Conservation (phyloP, 1,140 invertebrate genomes). For the Rhagoletis zephyria region DNA sequence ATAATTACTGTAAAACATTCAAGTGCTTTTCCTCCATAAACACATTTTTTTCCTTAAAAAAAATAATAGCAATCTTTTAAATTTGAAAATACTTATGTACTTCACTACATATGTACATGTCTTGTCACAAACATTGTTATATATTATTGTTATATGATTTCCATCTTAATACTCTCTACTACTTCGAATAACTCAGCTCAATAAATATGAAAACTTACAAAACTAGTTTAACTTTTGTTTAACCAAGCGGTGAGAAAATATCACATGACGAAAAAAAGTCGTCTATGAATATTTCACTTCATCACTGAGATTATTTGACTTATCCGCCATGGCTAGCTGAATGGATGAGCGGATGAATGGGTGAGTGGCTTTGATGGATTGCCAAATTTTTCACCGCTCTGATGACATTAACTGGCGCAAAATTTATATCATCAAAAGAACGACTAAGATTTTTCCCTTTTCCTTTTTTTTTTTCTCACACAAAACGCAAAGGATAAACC, state of each 20-base stretch:
- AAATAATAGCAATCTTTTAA: no score
- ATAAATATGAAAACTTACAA: not conserved
- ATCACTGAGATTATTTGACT: conserved; percentile 38
- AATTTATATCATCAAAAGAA: conserved; percentile 33
- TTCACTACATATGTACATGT: no score
- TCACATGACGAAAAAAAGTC: not conserved
- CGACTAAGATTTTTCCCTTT: not conserved
- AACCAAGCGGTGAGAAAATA: not conserved
- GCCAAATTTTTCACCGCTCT: conserved; percentile 45
- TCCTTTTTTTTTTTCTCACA: not conserved
- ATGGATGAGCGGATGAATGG: conserved; percentile 10
- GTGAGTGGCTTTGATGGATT: conserved; percentile 25
- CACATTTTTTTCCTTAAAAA: no score
- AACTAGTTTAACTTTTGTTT: conserved; percentile 18
- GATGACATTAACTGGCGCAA: conserved; percentile 34
- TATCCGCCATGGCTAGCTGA: conserved; percentile 22
- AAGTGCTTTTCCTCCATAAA: no score
- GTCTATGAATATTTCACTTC: not conserved
- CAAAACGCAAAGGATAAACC: not conserved
- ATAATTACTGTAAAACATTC: no score
- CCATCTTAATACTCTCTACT: no score
- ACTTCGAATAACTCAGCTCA: no score
- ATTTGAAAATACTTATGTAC: no score
- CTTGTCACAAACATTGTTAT: no score
- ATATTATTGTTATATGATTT: no score